Percentiles rank a stretch among this genome's conserved stretches.
Conservation (phyloP, 2,888 invertebrate species). For the Stegana nigrithorax region DNA sequence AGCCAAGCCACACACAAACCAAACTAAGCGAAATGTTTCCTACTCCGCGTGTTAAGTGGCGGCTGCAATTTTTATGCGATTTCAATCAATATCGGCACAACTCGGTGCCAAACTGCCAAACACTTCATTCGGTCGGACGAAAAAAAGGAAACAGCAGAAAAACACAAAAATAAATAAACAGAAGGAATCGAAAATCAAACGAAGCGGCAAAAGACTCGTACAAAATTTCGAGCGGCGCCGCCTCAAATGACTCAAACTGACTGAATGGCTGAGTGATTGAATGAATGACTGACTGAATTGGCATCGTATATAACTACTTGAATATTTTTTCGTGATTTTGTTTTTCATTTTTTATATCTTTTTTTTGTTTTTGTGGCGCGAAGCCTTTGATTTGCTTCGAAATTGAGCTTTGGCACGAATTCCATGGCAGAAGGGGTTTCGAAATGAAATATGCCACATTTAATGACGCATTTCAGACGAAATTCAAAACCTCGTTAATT, state of each 20-base stretch:
- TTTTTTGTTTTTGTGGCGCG: too few relatives aligned
- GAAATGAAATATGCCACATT: conserved; percentile 57
- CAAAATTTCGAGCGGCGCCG: conserved; percentile 56
- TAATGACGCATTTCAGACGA: conserved; percentile 25
- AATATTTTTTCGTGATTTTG: background rate
- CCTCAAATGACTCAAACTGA: conserved; percentile 59
- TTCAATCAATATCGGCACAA: conserved; percentile 48
- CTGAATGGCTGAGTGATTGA: too few relatives aligned
- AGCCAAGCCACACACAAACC: background rate
- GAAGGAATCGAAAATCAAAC: conserved; percentile 6
- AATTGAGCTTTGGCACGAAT: conserved; percentile 12
- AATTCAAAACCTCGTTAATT: background rate
- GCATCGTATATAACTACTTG: conserved; percentile 2
- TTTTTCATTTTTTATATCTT: background rate
- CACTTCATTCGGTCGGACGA: background rate
- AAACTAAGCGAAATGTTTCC: background rate
- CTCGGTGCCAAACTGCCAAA: conserved; percentile 7
- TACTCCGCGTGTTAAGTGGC: background rate
- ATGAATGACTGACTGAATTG: background rate
- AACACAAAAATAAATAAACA: background rate
- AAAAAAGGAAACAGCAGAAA: background rate
- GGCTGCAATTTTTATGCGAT: conserved; percentile 50
- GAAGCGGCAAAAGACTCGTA: background rate
- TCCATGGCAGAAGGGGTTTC: background rate
- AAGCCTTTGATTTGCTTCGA: too few relatives aligned